Evolutionary conservation across 2,888 invertebrate species (phyloP), one percentile per base, ranked within the genome.

Genomic region (Thumatha senex): DNA sequence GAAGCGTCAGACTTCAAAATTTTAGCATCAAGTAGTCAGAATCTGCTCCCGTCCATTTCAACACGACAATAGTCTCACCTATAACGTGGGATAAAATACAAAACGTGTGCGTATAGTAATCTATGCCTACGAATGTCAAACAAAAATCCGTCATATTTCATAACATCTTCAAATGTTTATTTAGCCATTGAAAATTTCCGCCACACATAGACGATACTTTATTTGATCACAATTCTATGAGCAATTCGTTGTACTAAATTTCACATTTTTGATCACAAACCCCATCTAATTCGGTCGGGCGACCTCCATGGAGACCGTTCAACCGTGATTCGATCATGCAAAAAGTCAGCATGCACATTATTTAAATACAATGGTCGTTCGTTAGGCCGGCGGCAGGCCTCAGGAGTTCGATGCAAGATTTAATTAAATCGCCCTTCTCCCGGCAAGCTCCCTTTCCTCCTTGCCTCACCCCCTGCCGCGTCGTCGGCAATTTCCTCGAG

Each of bases 391-490:
- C 77, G 82, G 82, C 83, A 78, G 81, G 87, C 89, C 89, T 89
- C 89, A 87, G 89, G 86, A 92, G 90, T 92, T 92, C 92, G 91
- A 92, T 91, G 92, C 90, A 92, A 92, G 92, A 92, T 92, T 92
- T 92, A 92, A 92, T 92, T 92, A 92, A 92, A 92, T 92, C 88
- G 85, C 85, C 86, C 77, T 63, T 70, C 67, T 63, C 62, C 60
- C 61, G 54, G 67, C 65, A 67, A 74, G 64, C 51, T 40, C 33
- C 39, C 58, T 54, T 48, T 56, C 55, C 58, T 59, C 63, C 54
- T 54, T 53, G 52, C 67, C 64, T 56, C 66, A 58, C 61, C 65
- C 58, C 62, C 60, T 54, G 56, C 52, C 51, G 71, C 82, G 80
- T 80, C 83, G 83, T 78, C 86, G 84, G 83, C 89, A 86, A 89